Conservation (phyloP, 2,797 vertebrate genomes). For the Acanthis flammea region DNA sequence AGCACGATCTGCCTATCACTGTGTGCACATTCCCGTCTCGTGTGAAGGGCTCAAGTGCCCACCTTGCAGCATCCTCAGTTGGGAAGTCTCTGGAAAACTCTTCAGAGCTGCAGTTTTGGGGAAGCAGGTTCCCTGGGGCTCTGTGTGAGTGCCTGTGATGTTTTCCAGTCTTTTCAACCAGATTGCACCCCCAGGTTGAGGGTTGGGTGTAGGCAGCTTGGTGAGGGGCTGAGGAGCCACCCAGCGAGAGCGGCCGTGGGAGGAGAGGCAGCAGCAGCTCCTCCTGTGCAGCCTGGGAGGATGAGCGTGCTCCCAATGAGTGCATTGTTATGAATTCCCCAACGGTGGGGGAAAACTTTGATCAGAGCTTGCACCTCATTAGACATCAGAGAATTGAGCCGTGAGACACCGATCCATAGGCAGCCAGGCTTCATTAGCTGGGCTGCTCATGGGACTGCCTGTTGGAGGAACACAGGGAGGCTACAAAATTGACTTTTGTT, state of each 20-base stretch:
- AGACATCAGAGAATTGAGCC: conserved; percentile 59
- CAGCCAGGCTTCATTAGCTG: conserved; percentile 46
- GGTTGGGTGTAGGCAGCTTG: background rate
- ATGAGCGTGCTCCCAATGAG: background rate
- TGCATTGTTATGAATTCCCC: background rate
- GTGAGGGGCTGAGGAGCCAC: background rate
- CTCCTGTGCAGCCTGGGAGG: background rate
- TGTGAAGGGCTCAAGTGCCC: rapidly evolving
- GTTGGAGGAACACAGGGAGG: background rate
- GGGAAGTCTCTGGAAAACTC: background rate
- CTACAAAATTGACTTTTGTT: conserved; percentile 36
- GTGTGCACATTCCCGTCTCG: rapidly evolving
- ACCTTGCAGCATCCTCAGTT: rapidly evolving
- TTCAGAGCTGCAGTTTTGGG: background rate
- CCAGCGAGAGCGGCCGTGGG: rapidly evolving
- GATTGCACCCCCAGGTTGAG: background rate
- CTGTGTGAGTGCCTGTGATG: rapidly evolving
- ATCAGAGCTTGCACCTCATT: conserved; percentile 62
- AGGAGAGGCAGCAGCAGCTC: background rate
- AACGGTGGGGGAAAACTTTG: background rate
- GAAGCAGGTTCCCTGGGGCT: background rate
- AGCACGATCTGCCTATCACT: rapidly evolving
- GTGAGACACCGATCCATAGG: conserved; percentile 50
- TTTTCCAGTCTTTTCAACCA: background rate
- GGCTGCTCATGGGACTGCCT: conserved; percentile 22